Evolutionary conservation across 2,888 invertebrate genomes (phyloP), one percentile per base, ranked within the genome.

Genomic region (Clepsis dumicolana): DNA sequence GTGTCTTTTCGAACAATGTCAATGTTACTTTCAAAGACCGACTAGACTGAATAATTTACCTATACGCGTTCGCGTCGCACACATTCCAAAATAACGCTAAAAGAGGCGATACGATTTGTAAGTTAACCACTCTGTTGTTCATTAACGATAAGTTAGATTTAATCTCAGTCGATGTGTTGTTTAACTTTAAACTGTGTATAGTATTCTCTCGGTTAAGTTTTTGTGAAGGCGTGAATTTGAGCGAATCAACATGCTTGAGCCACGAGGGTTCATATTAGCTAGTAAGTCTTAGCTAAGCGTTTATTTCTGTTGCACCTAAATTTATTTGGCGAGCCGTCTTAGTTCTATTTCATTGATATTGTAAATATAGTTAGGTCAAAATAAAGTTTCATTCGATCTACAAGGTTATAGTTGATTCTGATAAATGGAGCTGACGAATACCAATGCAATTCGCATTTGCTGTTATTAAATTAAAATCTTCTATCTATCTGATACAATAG

Each of bases 51-150:
- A 52, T 65, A 41, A 44, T 48, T 44, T n/a, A 27, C 18, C 44
- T 44, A 68, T 80, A 77, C 80, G 76, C 77, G 83, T 78, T 82
- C 84, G 48, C 88, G 87, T 87, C 88, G 87, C 88, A 90, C 86
- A 93, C 93, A 93, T 93, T 93, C 93, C 93, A 93, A 90, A 90
- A 89, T 86, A 90, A 87, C 85, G 86, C 84, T 78, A 81, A 74
- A 84, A 84, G 88, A 81, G 85, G 86, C 89, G 89, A 86, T 86
- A 81, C 87, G 82, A 80, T 83, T 85, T 89, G 86, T 90, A 88
- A 87, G 88, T 91, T 92, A 91, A 91, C 93, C 93, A 93, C 92
- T 90, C 88, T 91, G 92, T 91, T 93, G 93, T 93, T 93, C 93
- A 93, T 92, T 92, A 93, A 88, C 86, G 89, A 85, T 93, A 93